These are phyloP conservation scores for Tringa solitaria DNA, from an alignment of 2,113 vertebrate genomes.

Conservation along the genomic window DNA sequence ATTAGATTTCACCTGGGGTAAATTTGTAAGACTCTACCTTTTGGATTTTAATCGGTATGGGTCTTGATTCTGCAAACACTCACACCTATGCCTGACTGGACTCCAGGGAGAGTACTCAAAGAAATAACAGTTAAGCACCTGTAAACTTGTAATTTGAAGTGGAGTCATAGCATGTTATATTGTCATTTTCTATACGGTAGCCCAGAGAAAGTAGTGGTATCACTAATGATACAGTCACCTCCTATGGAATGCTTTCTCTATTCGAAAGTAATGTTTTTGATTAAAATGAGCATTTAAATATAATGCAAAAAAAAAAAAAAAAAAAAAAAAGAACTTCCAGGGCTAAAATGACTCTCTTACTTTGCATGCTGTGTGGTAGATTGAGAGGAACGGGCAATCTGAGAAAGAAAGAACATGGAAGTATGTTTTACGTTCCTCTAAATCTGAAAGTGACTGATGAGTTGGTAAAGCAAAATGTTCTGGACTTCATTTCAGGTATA, in stretches of 20 bases:
- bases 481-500: constrained; percentile 36
- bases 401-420: neutral
- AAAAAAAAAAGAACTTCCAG: neutral
- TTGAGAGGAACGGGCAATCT: neutral
- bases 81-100: neutral
- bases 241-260: neutral
- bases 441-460: neutral
- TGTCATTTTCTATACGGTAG: neutral
- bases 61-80: neutral
- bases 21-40: neutral
- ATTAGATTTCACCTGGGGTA: constrained; percentile 33
- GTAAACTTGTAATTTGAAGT: neutral
- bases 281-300: constrained; percentile 6
- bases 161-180: neutral
- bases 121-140: neutral
- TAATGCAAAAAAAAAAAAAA: neutral
- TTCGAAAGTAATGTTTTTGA: neutral
- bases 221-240: neutral
- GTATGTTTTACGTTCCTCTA: neutral
- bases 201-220: neutral
- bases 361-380: neutral
- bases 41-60: neutral
- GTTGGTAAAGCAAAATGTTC: constrained; percentile 27
- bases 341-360: neutral
- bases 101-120: neutral